A percentile compares a stretch with the other conserved stretches of the same genome.
phyloP scores from a whole-genome alignment of 2,888 invertebrate genomes.

The Cerastoderma edule region DNA sequence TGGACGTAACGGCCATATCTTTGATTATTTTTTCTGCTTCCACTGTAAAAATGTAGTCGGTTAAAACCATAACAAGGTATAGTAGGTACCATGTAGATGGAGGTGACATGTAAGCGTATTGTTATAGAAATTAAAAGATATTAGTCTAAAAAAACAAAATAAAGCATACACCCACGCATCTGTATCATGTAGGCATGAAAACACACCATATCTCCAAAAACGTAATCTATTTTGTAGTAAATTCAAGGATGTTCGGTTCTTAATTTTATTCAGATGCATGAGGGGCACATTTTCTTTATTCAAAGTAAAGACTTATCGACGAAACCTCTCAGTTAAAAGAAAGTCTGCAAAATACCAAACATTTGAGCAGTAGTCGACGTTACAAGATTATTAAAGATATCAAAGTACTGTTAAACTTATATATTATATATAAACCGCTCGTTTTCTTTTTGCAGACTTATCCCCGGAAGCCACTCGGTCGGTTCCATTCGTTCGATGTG shows the following conservation, averaged over 20 bases:
- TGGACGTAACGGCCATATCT: no score
- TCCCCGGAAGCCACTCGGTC: conserved; percentile 35
- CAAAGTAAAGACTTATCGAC: neutral
- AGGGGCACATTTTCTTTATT: neutral
- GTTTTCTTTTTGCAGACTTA: neutral
- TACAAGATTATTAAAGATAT: neutral
- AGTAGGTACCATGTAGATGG: neutral
- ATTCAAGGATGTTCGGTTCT: no score
- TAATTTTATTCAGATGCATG: no score
- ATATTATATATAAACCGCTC: no score
- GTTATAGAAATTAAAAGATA: no score
- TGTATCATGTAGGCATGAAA: no score
- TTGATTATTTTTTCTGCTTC: neutral
- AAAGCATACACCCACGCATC: no score
- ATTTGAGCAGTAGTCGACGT: neutral
- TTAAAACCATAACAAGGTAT: neutral
- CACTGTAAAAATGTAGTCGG: neutral
- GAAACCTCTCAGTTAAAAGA: neutral
- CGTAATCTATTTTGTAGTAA: no score
- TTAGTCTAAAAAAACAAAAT: no score
- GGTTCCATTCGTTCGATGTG: conserved; percentile 56
- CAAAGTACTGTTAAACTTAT: no score
- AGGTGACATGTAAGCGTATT: no score
- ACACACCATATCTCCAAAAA: no score
- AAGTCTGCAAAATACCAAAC: neutral